Evolutionary conservation across 2,113 vertebrate genomes (phyloP), one percentile per base, ranked within the genome.

Genomic region (Ptilorrhoa leucosticta): DNA sequence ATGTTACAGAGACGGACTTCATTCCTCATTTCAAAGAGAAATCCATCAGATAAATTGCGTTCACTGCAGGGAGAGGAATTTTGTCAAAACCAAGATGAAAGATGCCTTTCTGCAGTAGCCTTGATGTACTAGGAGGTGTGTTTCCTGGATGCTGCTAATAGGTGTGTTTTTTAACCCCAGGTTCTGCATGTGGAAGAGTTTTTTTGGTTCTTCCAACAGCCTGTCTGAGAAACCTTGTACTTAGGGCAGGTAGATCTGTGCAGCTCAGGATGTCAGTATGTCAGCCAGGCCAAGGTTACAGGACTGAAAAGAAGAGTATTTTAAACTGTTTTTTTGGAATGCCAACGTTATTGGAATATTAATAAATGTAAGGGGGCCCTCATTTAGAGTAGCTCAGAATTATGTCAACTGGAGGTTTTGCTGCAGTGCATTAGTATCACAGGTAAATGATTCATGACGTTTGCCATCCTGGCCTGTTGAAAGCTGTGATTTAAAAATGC

Each of bases 21-120:
- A 65, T 95, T 96, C 61, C 83, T 90, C 33, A 83, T 87, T 95
- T 96, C 33, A 84, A 94, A 93, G 65, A 94, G 78, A 75, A 61
- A 60, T 84, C 66, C 42, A 64, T 89, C 84, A 87, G 65, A 83
- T 68, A 82, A 81, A 84, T 94, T 66, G 30, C 12, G 3, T 71
- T 82, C 72, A 10, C 39, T 78, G 56, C 19, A 23, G 50, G 57
- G 79, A 84, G 61, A 94, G 22, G 37, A 63, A 84, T 94, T 96
- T 87, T 83, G 39, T 82, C 66, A 94, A 92, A 95, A 91, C 42
- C 27, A 51, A 47, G 77, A 72, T 92, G 87, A 57, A 89, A 76
- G 73, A 84, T 60, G 35, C 15, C 16, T 93, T 89, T 61, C 71
- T 63, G 53, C 22, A 39, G 69, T 63, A 57, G 68, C 39, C 87